Percentiles rank a stretch among this genome's conserved stretches.
phyloP scores from a whole-genome alignment of 2,888 invertebrate species.

The Dasypogon diadema region DNA sequence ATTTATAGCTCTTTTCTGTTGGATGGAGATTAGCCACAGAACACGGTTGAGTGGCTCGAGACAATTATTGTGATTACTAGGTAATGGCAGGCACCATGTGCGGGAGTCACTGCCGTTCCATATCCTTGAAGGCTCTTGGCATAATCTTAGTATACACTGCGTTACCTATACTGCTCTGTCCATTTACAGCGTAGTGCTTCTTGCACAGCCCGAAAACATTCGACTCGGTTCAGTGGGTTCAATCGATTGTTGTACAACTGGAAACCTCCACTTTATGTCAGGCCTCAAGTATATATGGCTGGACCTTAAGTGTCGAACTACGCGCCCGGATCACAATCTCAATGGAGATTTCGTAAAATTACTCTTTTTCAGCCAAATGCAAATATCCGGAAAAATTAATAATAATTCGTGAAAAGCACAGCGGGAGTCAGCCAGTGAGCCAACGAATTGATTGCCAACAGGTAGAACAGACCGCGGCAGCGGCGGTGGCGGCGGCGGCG shows the following conservation, averaged over 20 bases:
- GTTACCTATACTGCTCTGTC: too few species aligned
- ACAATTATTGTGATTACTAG: slow-evolving; percentile 28
- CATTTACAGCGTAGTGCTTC: too few species aligned
- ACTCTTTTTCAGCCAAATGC: slow-evolving; percentile 9
- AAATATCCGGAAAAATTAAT: slow-evolving; percentile 24
- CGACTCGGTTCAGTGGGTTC: neutral
- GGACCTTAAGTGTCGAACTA: neutral
- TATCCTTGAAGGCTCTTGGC: slow-evolving; percentile 25
- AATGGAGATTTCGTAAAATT: slow-evolving; percentile 6
- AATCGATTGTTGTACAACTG: neutral
- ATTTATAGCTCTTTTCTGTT: slow-evolving; percentile 15
- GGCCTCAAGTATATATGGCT: neutral
- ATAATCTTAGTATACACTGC: too few species aligned
- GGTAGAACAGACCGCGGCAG: neutral
- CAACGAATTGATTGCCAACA: slow-evolving; percentile 23
- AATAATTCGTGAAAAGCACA: neutral
- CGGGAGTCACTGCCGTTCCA: slow-evolving; percentile 19
- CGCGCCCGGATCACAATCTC: slow-evolving; percentile 1
- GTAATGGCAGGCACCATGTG: neutral
- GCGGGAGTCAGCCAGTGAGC: neutral
- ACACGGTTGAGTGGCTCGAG: slow-evolving; percentile 12
- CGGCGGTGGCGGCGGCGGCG: neutral
- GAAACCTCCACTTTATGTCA: neutral
- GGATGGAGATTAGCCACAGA: slow-evolving; percentile 23
- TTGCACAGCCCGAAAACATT: neutral